Evolutionary conservation across 2,113 vertebrate species (phyloP).

Genomic region (Pterocles orientalis): DNA sequence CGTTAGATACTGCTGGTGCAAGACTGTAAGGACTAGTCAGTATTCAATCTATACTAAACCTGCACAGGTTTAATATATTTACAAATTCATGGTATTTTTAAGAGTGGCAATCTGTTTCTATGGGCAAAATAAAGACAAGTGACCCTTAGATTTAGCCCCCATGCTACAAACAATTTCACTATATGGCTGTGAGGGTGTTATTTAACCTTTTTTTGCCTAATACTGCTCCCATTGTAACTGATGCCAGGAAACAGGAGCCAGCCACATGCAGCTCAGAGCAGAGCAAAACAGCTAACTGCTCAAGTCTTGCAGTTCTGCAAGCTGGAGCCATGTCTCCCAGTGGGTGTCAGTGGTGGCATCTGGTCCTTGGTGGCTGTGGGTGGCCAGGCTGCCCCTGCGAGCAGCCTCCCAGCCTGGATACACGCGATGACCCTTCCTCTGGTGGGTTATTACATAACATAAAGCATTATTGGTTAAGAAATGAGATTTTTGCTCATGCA

Average conservation of each 20-base stretch:
- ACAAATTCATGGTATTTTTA: background rate
- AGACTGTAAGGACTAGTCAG: background rate
- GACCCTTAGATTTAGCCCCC: background rate
- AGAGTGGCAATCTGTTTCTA: background rate
- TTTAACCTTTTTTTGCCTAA: background rate
- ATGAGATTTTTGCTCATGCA: background rate
- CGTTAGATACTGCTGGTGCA: background rate
- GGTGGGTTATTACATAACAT: background rate
- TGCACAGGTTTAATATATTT: background rate
- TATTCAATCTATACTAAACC: background rate
- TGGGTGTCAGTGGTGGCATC: background rate
- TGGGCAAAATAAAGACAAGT: background rate
- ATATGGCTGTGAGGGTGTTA: background rate
- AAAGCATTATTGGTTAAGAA: background rate
- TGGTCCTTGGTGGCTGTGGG: too few relatives aligned
- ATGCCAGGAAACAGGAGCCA: background rate
- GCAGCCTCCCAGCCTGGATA: background rate
- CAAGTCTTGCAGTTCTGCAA: background rate
- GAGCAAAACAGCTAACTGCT: background rate
- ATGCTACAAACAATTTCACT: background rate
- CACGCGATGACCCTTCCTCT: rapidly evolving
- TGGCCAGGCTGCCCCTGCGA: rapidly evolving
- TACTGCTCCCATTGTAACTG: background rate
- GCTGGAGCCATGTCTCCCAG: rapidly evolving
- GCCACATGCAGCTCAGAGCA: background rate